Conservation (phyloP, 2,113 vertebrate genomes). For the Equus przewalskii region DNA sequence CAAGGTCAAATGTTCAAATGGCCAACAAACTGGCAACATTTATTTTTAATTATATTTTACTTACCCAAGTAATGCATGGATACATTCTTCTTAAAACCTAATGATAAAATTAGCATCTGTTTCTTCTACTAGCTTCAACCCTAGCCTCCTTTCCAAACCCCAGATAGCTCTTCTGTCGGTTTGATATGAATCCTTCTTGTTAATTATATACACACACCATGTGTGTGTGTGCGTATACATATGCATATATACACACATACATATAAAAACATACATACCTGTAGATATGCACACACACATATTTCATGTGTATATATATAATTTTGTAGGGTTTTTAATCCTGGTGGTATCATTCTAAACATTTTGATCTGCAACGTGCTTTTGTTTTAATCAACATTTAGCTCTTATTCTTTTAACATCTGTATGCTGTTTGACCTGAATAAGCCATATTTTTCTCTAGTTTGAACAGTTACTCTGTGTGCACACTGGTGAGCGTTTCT, state of each 20-base stretch:
- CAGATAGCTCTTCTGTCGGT: background rate
- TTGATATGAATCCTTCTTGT: background rate
- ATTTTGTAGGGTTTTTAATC: background rate
- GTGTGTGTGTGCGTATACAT: rapidly evolving
- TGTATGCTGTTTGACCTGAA: background rate
- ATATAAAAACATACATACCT: background rate
- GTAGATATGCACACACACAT: background rate
- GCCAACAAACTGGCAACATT: background rate
- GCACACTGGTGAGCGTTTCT: background rate
- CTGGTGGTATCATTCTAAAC: background rate
- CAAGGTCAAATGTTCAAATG: background rate
- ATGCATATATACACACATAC: rapidly evolving
- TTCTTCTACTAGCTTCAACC: background rate
- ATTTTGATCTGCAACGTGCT: background rate
- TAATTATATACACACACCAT: background rate
- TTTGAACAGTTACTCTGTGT: background rate
- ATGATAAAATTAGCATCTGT: background rate
- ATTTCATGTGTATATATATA: background rate
- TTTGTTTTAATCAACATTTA: background rate
- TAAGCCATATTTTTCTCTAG: background rate
- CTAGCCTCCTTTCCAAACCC: background rate
- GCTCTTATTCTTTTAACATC: background rate
- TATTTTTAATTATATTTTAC: background rate
- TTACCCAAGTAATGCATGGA: background rate
- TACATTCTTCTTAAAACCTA: background rate